Percentiles rank a stretch among this genome's conserved stretches.
Conservation (phyloP, 2,113 vertebrate genomes). For the Hassar affinis region DNA sequence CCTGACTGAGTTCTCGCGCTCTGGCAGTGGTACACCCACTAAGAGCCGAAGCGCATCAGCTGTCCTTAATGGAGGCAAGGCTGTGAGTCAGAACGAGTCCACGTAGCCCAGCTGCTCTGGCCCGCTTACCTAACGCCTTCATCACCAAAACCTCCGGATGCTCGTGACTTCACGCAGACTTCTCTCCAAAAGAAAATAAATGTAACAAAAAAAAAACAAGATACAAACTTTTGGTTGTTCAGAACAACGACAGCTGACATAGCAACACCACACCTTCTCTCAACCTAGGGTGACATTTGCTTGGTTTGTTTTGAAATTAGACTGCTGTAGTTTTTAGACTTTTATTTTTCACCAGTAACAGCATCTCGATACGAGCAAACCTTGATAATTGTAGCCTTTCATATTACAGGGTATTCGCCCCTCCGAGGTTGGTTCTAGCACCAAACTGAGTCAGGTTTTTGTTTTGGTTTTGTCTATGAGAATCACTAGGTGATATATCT, state of each 20-base stretch:
- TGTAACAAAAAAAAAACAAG: background rate
- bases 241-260: slow-evolving; percentile 67
- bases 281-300: slow-evolving; percentile 15
- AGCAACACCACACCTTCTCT: slow-evolving; percentile 38
- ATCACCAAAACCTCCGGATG: slow-evolving; percentile 92
- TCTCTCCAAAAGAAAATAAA: slow-evolving; percentile 58
- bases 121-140: slow-evolving; percentile 77
- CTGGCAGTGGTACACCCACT: slow-evolving; percentile 96
- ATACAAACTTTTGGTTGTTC: slow-evolving; percentile 53
- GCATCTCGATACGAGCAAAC: slow-evolving; percentile 29
- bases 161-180: slow-evolving; percentile 88
- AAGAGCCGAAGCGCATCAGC: slow-evolving; percentile 98
- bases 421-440: slow-evolving; percentile 37
- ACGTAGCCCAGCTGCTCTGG: slow-evolving; percentile 85
- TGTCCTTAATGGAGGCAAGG: slow-evolving; percentile 94
- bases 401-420: slow-evolving; percentile 38
- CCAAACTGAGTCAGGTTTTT: slow-evolving; percentile 27
- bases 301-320: slow-evolving; percentile 39
- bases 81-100: slow-evolving; percentile 95
- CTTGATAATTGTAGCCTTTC: slow-evolving; percentile 48
- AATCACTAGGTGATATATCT: slow-evolving; percentile 22
- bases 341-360: slow-evolving; percentile 34
- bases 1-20: slow-evolving; percentile 96
- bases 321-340: slow-evolving; percentile 21
- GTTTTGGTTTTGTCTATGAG: slow-evolving; percentile 19